phyloP scores from a whole-genome alignment of 1,140 invertebrate genomes.

The Chymomyza costata region DNA sequence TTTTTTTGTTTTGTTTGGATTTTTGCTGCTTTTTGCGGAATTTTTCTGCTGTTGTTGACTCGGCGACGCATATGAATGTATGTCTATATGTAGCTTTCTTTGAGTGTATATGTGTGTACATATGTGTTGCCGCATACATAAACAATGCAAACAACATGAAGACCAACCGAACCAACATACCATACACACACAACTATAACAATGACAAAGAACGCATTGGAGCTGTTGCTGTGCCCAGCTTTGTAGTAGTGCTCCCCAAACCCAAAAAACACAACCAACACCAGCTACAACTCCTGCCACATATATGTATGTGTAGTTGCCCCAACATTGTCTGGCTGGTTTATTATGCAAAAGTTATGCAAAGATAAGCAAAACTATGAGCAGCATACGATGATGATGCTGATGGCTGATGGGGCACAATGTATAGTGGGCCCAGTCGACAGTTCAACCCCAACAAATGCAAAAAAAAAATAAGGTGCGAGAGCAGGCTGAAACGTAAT shows the following conservation, averaged over 20 bases:
- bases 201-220: constrained; percentile 68
- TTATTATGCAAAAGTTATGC: constrained; percentile 74
- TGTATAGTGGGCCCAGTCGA: constrained; percentile 24
- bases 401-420: too few relatives aligned
- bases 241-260: constrained; percentile 10
- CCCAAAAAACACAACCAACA: too few relatives aligned
- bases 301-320: too few relatives aligned
- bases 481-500: too few relatives aligned
- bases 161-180: constrained; percentile 18
- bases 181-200: constrained; percentile 38
- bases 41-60: constrained; percentile 69
- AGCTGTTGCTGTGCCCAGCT: constrained; percentile 10
- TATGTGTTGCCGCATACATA: constrained; percentile 70
- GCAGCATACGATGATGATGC: too few relatives aligned
- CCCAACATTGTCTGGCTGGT: constrained; percentile 62
- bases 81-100: constrained; percentile 16
- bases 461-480: too few relatives aligned
- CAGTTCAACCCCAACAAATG: too few relatives aligned
- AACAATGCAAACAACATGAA: constrained; percentile 61
- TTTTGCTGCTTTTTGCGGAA: constrained; percentile 68
- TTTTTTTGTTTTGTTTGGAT: constrained; percentile 59
- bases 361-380: constrained; percentile 74
- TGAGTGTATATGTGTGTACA: constrained; percentile 31
- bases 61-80: constrained; percentile 68
- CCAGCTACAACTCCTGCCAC: too few relatives aligned